Evolutionary conservation across 1,140 invertebrate species (phyloP), one percentile per base, ranked within the genome.

Genomic region (Sarcophaga peregrina): DNA sequence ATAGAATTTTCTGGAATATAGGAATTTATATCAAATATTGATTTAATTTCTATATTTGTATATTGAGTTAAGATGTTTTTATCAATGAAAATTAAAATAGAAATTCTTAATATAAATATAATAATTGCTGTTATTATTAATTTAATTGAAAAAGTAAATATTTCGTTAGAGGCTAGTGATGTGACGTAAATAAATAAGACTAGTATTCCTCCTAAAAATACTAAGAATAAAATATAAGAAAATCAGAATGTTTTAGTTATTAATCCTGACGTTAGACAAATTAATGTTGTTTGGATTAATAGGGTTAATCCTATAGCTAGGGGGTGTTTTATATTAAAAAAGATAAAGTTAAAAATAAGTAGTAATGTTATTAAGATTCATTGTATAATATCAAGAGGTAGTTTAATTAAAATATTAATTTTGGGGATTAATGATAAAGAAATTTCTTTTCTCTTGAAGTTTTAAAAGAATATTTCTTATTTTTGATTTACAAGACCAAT

Each of bases 401-500:
- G 89, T 92, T 92, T 92, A 91, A 85, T 82, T 83, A 92, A 91
- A 92, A 92, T 91, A 91, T 91, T 92, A 92, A 92, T 92, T 92
- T 92, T 92, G 92, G 91, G 91, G 90, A 92, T 93, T 93, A 92
- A 91, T 86, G 91, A 91, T 88, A 92, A 91, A 91, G 86, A 88
- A 82, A 83, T 85, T 87, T 90, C 87, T 91, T 91, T 92, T 92
- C 91, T 91, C 89, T 90, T 91, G 89, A 91, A 91, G 89, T 91
- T 91, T 91, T 91, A 91, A 92, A 91, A 91, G 87, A 90, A 85
- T 82, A 68, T 62, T 82, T 87, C 88, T 91, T 92, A 92, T 90
- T 90, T 91, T 91, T 92, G 91, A 86, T 92, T 93, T 93, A 92
- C 91, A 92, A 92, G 89, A 92, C 91, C 91, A 92, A 91, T 92